Evolutionary conservation across 2,797 vertebrate genomes (phyloP).

Genomic region (Antennarius maculatus): DNA sequence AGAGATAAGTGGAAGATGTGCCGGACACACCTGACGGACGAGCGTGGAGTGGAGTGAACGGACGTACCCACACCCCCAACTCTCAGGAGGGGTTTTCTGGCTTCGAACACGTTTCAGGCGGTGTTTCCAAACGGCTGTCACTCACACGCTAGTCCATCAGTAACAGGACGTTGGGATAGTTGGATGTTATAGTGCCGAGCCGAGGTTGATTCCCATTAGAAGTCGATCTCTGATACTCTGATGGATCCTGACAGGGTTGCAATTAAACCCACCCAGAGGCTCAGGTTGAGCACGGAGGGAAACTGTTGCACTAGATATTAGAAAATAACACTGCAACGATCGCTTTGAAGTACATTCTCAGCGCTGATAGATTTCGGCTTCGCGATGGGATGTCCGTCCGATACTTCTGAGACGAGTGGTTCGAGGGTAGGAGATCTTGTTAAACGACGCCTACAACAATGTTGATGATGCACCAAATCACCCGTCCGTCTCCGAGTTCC

Average conservation of each 20-base stretch:
- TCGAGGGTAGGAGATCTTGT: not conserved
- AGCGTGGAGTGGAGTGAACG: constrained; percentile 44
- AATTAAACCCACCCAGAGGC: constrained; percentile 25
- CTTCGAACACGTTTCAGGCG: constrained; percentile 52
- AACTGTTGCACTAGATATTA: not conserved
- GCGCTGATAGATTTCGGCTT: too few relatives aligned
- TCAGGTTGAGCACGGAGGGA: constrained; percentile 1
- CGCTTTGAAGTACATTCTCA: too few relatives aligned
- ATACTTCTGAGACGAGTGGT: too few relatives aligned
- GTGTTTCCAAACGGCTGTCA: constrained; percentile 57
- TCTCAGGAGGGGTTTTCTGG: constrained; percentile 10
- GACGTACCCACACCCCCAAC: constrained; percentile 19
- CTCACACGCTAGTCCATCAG: constrained; percentile 21
- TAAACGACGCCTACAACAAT: too few relatives aligned
- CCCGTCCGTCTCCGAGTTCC: too few relatives aligned
- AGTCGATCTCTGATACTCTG: constrained; percentile 44
- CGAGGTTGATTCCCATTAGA: constrained; percentile 46
- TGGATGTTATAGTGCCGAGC: constrained; percentile 27
- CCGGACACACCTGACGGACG: constrained; percentile 11
- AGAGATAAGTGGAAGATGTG: constrained; percentile 45
- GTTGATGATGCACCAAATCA: too few relatives aligned
- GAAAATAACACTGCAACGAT: too few relatives aligned
- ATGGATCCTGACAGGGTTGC: constrained; percentile 31
- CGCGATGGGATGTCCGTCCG: too few relatives aligned
- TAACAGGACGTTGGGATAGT: constrained; percentile 10